Evolutionary conservation across 2,797 vertebrate species (phyloP).

Genomic region (Pseudotriccus pelzelni): DNA sequence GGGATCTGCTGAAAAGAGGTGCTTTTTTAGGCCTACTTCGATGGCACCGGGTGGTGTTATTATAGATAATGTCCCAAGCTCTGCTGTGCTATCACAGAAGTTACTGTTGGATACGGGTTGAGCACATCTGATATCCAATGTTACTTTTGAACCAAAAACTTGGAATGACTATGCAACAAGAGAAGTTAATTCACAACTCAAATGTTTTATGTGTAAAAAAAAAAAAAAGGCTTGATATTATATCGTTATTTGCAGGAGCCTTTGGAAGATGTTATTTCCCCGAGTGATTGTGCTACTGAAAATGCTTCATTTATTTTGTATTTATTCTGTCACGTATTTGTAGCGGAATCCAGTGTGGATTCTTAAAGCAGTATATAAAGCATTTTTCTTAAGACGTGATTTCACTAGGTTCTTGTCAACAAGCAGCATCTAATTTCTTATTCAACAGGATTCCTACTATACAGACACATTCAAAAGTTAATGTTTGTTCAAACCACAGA

Average conservation of each 20-base stretch:
- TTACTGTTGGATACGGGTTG: neutral
- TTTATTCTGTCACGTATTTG: neutral
- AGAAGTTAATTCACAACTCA: neutral
- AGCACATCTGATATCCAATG: too few relatives aligned
- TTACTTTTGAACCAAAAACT: neutral
- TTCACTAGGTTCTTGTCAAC: neutral
- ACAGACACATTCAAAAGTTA: neutral
- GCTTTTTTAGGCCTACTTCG: neutral
- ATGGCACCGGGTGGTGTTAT: neutral
- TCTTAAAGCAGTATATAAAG: neutral
- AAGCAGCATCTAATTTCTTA: neutral
- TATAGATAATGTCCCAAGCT: accelerated
- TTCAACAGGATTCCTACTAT: neutral
- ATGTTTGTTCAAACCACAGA: neutral
- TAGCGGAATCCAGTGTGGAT: neutral
- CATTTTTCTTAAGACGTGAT: neutral
- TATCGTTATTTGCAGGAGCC: neutral
- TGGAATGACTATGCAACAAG: neutral
- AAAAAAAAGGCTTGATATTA: neutral
- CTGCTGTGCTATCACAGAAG: neutral
- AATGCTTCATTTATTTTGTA: neutral
- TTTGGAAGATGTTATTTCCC: neutral
- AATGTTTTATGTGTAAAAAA: neutral
- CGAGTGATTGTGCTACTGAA: neutral
- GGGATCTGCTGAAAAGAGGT: neutral